phyloP scores from a whole-genome alignment of 1,140 invertebrate genomes.

The Steinernema khuongi region DNA sequence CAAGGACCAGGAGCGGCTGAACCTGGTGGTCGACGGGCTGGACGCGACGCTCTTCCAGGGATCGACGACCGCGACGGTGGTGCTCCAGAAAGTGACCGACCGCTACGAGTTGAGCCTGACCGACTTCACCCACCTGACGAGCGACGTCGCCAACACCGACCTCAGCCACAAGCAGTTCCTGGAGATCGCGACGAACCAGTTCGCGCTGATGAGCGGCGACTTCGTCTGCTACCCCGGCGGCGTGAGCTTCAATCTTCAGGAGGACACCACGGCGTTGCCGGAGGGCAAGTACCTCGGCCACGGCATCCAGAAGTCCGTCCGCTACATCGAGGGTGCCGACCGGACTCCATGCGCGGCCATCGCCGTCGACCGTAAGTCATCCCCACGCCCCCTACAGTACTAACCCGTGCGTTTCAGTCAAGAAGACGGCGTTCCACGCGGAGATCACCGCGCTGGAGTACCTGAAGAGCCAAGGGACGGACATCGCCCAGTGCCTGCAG shows the following conservation, averaged over 20 bases:
- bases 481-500: too few relatives aligned
- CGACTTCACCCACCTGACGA: not conserved
- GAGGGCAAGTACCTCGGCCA: constrained; percentile 2
- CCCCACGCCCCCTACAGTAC: too few relatives aligned
- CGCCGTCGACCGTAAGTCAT: not conserved
- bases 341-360: not conserved
- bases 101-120: not conserved
- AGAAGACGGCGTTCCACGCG: constrained; percentile 32
- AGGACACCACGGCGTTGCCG: not conserved
- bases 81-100: not conserved
- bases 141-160: not conserved
- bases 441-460: not conserved
- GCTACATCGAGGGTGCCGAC: not conserved
- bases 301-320: not conserved
- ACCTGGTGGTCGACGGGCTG: not conserved
- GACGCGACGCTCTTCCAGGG: not conserved
- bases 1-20: not conserved
- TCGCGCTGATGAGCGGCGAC: not conserved
- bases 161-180: not conserved
- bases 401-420: too few relatives aligned
- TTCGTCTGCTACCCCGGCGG: not conserved
- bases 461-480: too few relatives aligned
- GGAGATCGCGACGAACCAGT: not conserved
- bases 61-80: not conserved
- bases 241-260: not conserved